These are phyloP conservation scores for Leptosomus discolor DNA, from an alignment of 2,113 vertebrate genomes.

Conservation along the genomic window DNA sequence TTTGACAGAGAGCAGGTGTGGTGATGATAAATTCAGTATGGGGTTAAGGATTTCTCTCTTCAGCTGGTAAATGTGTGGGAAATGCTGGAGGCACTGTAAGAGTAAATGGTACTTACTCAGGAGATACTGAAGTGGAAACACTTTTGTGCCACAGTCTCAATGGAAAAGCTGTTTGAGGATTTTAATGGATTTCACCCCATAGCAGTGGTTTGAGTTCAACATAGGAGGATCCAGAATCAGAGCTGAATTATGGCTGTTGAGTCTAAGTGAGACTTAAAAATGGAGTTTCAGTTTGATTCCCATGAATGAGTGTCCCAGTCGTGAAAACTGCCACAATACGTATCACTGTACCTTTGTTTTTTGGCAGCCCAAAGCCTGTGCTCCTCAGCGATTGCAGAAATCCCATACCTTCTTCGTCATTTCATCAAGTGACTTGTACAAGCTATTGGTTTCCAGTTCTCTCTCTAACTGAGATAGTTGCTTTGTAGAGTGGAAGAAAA, in stretches of 20 bases:
- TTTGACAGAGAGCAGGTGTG: slow-evolving; percentile 57
- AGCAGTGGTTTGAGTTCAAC: background rate
- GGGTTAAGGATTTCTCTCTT: slow-evolving; percentile 31
- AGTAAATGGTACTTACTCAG: slow-evolving; percentile 1
- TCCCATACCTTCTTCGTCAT: background rate
- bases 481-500: background rate
- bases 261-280: background rate
- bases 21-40: slow-evolving; percentile 30
- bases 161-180: background rate
- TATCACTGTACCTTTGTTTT: background rate
- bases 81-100: slow-evolving; percentile 36
- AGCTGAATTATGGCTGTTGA: background rate
- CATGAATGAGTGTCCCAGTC: background rate
- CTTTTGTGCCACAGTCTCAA: background rate
- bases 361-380: background rate
- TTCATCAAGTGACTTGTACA: background rate
- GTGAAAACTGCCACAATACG: background rate
- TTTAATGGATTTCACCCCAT: background rate
- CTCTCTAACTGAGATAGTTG: background rate
- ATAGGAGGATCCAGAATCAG: background rate
- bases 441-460: background rate
- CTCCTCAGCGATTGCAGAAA: background rate
- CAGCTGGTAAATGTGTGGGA: slow-evolving; percentile 28
- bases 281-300: background rate
- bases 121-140: background rate